Evolutionary conservation across 2,113 vertebrate genomes (phyloP).

Genomic region (Dermatemys mawii): DNA sequence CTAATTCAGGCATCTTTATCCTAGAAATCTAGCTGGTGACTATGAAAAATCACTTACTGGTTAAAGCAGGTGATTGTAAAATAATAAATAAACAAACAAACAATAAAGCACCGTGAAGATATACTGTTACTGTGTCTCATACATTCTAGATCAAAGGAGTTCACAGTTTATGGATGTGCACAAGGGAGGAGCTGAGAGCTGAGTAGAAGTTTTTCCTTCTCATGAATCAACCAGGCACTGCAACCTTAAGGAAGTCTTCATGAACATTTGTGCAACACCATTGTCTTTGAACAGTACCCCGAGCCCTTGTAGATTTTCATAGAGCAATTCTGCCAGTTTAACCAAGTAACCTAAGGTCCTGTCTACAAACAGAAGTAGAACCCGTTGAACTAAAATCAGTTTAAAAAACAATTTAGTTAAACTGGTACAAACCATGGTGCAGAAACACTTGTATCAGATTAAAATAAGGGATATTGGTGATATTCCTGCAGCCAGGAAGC

Average conservation of each 20-base stretch:
- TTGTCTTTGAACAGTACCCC: not conserved
- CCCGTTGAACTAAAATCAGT: not conserved
- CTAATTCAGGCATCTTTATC: not conserved
- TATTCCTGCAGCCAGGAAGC: not conserved
- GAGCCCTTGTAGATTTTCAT: not conserved
- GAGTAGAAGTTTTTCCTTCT: not conserved
- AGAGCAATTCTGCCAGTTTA: not conserved
- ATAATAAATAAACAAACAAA: not conserved
- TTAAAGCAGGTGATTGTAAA: not conserved
- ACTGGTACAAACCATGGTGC: not conserved
- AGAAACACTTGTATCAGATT: not conserved
- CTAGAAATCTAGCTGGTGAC: not conserved
- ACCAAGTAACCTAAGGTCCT: not conserved
- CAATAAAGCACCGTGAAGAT: not conserved
- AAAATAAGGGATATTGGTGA: not conserved
- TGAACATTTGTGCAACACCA: rapidly evolving
- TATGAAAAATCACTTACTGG: not conserved
- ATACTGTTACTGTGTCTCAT: not conserved
- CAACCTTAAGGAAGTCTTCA: not conserved
- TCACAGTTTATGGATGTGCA: not conserved
- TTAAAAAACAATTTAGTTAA: not conserved
- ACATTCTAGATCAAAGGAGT: not conserved
- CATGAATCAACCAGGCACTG: rapidly evolving
- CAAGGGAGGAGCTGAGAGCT: not conserved
- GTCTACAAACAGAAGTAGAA: not conserved